Evolutionary conservation across 2,888 invertebrate genomes (phyloP).

Genomic region (Camponotus fellah): DNA sequence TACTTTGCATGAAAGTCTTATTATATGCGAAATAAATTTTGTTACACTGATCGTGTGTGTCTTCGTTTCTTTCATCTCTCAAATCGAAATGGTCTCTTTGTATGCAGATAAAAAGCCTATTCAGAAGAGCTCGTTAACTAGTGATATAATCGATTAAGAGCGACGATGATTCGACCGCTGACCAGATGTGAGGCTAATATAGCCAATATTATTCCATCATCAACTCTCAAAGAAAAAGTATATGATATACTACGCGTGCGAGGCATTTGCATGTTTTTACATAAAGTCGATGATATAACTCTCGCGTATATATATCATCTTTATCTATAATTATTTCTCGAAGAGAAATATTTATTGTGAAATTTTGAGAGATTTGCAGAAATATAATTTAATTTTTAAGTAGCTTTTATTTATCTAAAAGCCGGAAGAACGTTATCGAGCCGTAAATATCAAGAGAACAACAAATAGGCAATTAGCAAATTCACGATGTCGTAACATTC

Average conservation of each 20-base stretch:
- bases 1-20: background rate
- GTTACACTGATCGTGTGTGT: background rate
- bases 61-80: slow-evolving; percentile 24
- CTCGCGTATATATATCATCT: too few relatives aligned
- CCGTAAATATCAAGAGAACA: background rate
- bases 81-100: slow-evolving; percentile 40
- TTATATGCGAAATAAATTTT: slow-evolving; percentile 33
- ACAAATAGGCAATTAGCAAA: background rate
- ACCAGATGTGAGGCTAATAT: slow-evolving; percentile 21
- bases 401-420: background rate
- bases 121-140: slow-evolving; percentile 11
- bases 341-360: background rate
- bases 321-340: background rate
- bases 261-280: background rate
- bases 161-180: slow-evolving; percentile 12
- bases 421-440: background rate
- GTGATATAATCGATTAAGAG: slow-evolving; percentile 26
- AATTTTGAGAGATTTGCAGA: background rate
- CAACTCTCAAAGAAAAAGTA: background rate
- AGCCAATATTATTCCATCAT: background rate
- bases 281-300: background rate
- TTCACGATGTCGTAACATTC: background rate
- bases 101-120: slow-evolving; percentile 23
- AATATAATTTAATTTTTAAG: background rate
- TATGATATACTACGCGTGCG: background rate